Evolutionary conservation across 2,888 invertebrate species (phyloP).

Genomic region (Frankliniella fusca): DNA sequence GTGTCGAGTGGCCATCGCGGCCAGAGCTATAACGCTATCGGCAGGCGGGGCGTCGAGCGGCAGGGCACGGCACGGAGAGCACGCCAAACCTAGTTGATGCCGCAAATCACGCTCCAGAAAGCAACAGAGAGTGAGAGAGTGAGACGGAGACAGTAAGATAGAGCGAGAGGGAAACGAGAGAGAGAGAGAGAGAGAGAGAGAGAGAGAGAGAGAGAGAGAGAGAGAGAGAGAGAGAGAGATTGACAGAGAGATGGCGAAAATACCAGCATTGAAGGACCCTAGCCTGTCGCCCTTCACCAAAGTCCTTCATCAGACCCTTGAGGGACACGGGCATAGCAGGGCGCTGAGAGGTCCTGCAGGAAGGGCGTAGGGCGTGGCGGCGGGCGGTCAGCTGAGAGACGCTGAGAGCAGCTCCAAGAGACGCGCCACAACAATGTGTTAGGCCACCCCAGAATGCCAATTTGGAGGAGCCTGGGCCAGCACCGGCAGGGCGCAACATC

Average conservation of each 20-base stretch:
- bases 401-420: background rate
- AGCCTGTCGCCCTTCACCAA: background rate
- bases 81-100: background rate
- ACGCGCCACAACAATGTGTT: slow-evolving; percentile 23
- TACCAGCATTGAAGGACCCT: background rate
- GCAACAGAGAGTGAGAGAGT: background rate
- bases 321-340: background rate
- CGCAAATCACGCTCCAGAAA: background rate
- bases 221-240: background rate
- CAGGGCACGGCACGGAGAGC: background rate
- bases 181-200: background rate
- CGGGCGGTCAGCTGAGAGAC: background rate
- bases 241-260: background rate
- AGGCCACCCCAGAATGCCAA: slow-evolving; percentile 23
- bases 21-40: no score
- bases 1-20: no score
- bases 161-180: background rate
- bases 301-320: slow-evolving; percentile 14
- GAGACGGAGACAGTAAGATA: background rate
- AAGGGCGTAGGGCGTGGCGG: background rate
- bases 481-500: background rate
- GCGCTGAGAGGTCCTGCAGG: background rate
- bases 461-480: background rate
- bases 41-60: no score
- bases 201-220: background rate